Evolutionary conservation across 92 coral and sea anemone species (phyloP).

Genomic region (Paragorgia papillata): DNA sequence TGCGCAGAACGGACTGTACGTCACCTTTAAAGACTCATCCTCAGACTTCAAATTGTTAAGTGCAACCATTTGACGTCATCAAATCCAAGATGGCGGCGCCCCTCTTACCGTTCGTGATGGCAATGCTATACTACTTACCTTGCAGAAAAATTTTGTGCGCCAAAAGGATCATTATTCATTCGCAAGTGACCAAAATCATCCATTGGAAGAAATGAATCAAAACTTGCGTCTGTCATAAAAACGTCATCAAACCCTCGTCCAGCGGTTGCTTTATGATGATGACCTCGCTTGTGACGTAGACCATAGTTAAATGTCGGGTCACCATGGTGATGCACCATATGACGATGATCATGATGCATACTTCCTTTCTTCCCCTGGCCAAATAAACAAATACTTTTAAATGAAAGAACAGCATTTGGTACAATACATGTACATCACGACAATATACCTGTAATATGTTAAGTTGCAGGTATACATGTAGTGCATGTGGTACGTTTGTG

Average conservation of each 20-base stretch:
- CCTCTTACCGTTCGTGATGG: too few species aligned
- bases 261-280: conserved; percentile 4
- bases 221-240: conserved; percentile 36
- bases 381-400: background rate
- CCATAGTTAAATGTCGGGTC: conserved; percentile 29
- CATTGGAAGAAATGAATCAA: conserved; percentile 33
- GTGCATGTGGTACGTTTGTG: too few species aligned
- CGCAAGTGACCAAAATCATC: conserved; percentile 34
- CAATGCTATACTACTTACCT: too few species aligned
- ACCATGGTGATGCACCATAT: conserved; percentile 25
- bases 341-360: conserved; percentile 1
- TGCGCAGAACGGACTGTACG: too few species aligned
- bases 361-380: conserved; percentile 31
- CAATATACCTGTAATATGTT: too few species aligned
- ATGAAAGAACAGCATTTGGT: too few species aligned
- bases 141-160: conserved; percentile 11
- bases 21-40: too few species aligned
- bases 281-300: conserved; percentile 10
- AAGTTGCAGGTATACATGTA: too few species aligned
- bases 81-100: too few species aligned
- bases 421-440: too few species aligned
- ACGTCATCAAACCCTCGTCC: conserved; percentile 38
- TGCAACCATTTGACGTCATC: too few species aligned
- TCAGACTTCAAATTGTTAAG: too few species aligned
- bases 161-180: conserved; percentile 22